Evolutionary conservation across 2,888 invertebrate genomes (phyloP).

Genomic region (Strigamia transsilvanica): DNA sequence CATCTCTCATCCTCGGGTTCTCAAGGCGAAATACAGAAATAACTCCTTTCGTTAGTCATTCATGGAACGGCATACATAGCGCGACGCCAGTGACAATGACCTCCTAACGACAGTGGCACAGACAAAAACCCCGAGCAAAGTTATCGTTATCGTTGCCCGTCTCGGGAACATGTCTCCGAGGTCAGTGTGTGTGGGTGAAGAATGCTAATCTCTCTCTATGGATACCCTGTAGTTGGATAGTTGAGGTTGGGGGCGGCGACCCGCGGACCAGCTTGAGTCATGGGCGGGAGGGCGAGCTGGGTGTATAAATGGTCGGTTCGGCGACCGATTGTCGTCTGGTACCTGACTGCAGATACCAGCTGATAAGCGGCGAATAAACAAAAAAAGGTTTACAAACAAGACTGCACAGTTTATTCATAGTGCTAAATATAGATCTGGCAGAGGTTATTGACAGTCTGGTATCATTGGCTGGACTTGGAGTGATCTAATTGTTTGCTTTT

Average conservation of each 20-base stretch:
- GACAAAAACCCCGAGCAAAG: conserved; percentile 17
- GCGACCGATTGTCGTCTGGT: conserved; percentile 37
- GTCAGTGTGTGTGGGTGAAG: conserved; percentile 46
- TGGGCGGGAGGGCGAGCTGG: not conserved
- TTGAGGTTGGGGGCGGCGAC: not conserved
- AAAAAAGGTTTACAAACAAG: not conserved
- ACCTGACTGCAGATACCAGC: conserved; percentile 36
- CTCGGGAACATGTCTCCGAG: not conserved
- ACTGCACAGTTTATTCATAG: not conserved
- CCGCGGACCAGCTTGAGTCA: conserved; percentile 6
- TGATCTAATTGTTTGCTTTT: too few species aligned
- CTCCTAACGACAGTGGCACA: conserved; percentile 22
- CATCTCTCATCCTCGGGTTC: conserved; percentile 30
- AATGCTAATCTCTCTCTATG: not conserved
- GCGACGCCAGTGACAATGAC: conserved; percentile 41
- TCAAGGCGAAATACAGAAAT: conserved; percentile 41
- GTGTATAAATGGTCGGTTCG: conserved; percentile 38
- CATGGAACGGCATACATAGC: conserved; percentile 26
- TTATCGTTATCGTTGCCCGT: conserved; percentile 26
- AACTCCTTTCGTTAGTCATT: conserved; percentile 40
- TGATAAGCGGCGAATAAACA: not conserved
- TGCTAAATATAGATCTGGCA: conserved; percentile 5
- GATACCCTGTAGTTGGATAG: not conserved
- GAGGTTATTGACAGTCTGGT: conserved; percentile 12
- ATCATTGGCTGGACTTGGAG: too few species aligned